A percentile compares a stretch with the other conserved stretches of the same genome.
Conservation (phyloP, 2,113 vertebrate species). For the Pholis gunnellus region DNA sequence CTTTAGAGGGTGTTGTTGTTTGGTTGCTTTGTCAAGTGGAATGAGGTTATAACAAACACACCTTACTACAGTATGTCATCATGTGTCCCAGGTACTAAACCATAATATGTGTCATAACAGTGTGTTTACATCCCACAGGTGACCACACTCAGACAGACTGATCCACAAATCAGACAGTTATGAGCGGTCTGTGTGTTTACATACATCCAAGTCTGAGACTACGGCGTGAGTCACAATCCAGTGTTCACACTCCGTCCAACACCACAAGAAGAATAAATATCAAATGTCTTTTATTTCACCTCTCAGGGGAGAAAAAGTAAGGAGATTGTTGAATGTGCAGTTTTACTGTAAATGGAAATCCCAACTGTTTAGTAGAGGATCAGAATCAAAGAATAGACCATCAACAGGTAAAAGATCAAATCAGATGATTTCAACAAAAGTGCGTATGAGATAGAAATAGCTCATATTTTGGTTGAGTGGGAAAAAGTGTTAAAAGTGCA, state of each 20-base stretch:
- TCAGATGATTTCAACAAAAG: not conserved
- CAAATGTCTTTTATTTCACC: not conserved
- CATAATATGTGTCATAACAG: slow-evolving; percentile 14
- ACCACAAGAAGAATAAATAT: too few species aligned
- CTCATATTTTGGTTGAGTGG: not conserved
- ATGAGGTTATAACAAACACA: slow-evolving; percentile 28
- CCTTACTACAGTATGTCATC: not conserved
- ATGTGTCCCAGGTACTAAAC: not conserved
- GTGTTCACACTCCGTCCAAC: not conserved
- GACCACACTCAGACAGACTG: slow-evolving; percentile 50
- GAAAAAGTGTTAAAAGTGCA: slow-evolving; percentile 16
- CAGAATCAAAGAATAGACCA: not conserved
- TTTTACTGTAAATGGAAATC: not conserved
- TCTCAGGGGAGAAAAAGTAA: not conserved
- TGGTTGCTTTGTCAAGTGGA: slow-evolving; percentile 13
- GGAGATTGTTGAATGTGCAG: not conserved
- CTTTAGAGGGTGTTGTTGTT: slow-evolving; percentile 4
- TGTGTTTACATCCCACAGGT: slow-evolving; percentile 48
- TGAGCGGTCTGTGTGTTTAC: slow-evolving; percentile 17
- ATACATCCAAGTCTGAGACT: slow-evolving; percentile 1
- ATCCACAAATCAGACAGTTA: slow-evolving; percentile 57
- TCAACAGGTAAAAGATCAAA: not conserved
- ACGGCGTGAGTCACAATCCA: slow-evolving; percentile 32
- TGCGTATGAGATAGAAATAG: not conserved
- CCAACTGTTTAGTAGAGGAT: not conserved